phyloP scores from a whole-genome alignment of 2,888 invertebrate species.

The Agrotis puta region DNA sequence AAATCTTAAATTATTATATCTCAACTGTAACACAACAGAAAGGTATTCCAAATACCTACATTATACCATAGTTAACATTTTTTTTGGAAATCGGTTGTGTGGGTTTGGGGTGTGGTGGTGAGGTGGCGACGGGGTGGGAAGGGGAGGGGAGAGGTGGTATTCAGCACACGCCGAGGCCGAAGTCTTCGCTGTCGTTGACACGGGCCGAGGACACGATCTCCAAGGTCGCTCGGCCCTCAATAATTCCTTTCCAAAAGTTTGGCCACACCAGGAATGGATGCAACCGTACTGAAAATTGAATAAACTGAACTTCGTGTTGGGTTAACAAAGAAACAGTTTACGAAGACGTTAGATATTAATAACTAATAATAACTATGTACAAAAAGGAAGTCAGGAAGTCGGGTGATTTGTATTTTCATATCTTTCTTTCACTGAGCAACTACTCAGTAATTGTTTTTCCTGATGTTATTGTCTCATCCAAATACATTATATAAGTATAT shows the following conservation, averaged over 20 bases:
- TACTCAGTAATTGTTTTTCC: too few relatives aligned
- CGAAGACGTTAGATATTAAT: background rate
- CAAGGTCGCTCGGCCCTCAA: constrained; percentile 82
- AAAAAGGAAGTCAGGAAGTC: background rate
- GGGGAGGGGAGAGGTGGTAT: constrained; percentile 58
- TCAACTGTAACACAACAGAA: background rate
- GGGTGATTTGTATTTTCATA: too few relatives aligned
- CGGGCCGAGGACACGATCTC: constrained; percentile 83
- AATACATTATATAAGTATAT: too few relatives aligned
- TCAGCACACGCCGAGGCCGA: constrained; percentile 77
- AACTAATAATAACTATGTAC: background rate
- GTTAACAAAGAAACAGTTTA: background rate
- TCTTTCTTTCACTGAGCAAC: too few relatives aligned
- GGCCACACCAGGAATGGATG: constrained; percentile 63
- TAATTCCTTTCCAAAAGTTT: constrained; percentile 69
- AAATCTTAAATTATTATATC: background rate
- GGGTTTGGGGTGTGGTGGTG: constrained; percentile 61
- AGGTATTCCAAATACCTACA: too few relatives aligned
- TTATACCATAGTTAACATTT: constrained; percentile 74
- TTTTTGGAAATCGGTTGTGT: constrained; percentile 74
- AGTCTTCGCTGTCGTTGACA: constrained; percentile 86
- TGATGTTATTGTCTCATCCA: too few relatives aligned
- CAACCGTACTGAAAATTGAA: constrained; percentile 44
- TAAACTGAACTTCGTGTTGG: constrained; percentile 2
- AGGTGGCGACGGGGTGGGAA: constrained; percentile 57